Evolutionary conservation across 1,140 invertebrate species (phyloP).

Genomic region (Drosophila kikkawai): DNA sequence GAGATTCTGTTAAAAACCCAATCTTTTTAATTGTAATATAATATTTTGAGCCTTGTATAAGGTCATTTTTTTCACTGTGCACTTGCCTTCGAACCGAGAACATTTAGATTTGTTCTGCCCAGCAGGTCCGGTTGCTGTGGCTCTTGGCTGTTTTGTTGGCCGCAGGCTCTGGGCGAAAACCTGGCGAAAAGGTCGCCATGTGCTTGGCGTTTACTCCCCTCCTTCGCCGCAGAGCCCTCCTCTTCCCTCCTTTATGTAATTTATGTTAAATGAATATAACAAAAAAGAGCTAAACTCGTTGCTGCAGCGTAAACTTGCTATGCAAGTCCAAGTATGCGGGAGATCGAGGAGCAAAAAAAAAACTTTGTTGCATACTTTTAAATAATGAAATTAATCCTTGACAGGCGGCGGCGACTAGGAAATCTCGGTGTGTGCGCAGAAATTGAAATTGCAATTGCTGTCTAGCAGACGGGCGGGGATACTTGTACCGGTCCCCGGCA

Average conservation of each 20-base stretch:
- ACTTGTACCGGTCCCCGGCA: constrained; percentile 43
- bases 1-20: neutral
- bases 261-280: constrained; percentile 83
- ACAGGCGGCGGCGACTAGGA: constrained; percentile 70
- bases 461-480: neutral
- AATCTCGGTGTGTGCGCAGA: constrained; percentile 48
- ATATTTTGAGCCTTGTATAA: neutral
- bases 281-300: constrained; percentile 77
- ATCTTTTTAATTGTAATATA: neutral
- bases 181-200: constrained; percentile 75
- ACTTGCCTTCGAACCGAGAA: constrained; percentile 21
- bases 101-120: constrained; percentile 36
- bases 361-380: constrained; percentile 56
- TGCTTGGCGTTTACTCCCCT: constrained; percentile 25
- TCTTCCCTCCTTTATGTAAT: constrained; percentile 68
- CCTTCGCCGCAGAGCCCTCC: neutral
- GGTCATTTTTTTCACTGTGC: constrained; percentile 5
- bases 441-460: constrained; percentile 68
- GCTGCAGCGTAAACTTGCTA: constrained; percentile 73
- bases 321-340: constrained; percentile 72
- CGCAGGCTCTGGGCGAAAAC: constrained; percentile 52
- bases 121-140: constrained; percentile 45
- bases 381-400: constrained; percentile 85
- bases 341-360: constrained; percentile 57
- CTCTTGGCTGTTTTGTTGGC: constrained; percentile 51